Percentiles rank a stretch among this genome's conserved stretches.
These are phyloP conservation scores for Callipepla squamata DNA, from an alignment of 2,113 vertebrate genomes.

Conservation along the genomic window DNA sequence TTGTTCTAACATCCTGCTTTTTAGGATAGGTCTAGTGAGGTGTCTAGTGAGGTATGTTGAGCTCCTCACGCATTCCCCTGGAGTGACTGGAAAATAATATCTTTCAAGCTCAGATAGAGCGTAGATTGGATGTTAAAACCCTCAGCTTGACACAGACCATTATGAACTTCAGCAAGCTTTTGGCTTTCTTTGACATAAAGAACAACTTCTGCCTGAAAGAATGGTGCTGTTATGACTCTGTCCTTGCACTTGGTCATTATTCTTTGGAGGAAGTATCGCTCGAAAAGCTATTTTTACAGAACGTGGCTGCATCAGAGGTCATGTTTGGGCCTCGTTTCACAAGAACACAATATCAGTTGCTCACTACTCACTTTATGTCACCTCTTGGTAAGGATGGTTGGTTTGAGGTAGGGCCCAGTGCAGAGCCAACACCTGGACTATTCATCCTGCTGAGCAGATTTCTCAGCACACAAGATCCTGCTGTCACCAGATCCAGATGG, in stretches of 20 bases:
- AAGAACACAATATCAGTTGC: background rate
- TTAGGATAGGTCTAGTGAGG: background rate
- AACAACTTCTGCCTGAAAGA: constrained; percentile 19
- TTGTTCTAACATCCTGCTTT: background rate
- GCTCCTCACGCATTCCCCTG: background rate
- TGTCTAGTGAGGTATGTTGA: background rate
- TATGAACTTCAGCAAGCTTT: constrained; percentile 22
- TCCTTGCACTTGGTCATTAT: background rate
- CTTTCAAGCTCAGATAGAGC: background rate
- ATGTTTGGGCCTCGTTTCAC: background rate
- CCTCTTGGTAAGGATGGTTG: background rate
- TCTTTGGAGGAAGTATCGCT: constrained; percentile 34
- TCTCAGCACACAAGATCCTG: background rate
- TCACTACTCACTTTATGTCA: background rate
- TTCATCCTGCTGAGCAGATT: background rate
- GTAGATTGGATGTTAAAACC: constrained; percentile 7
- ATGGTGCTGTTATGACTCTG: background rate
- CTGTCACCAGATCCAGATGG: background rate
- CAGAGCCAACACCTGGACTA: background rate
- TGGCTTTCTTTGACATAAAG: constrained; percentile 34
- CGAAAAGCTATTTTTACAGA: constrained; percentile 17
- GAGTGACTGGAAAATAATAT: constrained; percentile 32
- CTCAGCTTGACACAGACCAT: constrained; percentile 13
- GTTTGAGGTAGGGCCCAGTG: background rate
- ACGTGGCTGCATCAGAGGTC: background rate